These are phyloP conservation scores for Listrodromus nycthemerus DNA, from an alignment of 2,888 invertebrate genomes.

Conservation along the genomic window DNA sequence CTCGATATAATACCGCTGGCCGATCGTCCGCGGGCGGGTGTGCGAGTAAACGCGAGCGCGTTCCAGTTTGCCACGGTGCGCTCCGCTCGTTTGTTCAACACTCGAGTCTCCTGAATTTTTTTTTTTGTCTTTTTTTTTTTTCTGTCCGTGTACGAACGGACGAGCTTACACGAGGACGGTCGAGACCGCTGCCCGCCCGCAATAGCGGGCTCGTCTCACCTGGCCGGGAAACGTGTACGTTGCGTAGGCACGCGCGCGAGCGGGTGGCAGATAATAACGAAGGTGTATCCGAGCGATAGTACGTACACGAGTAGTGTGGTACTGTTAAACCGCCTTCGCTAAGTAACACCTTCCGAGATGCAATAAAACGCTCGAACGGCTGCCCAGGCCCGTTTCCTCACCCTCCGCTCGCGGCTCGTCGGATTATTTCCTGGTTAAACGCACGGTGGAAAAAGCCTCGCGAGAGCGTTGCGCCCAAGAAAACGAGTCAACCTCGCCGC, in stretches of 20 bases:
- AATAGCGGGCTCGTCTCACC: conserved; percentile 31
- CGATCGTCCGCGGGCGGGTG: conserved; percentile 25
- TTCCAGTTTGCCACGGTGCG: conserved; percentile 57
- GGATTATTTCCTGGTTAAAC: conserved; percentile 66
- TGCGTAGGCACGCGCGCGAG: conserved; percentile 59
- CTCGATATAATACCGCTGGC: conserved; percentile 7
- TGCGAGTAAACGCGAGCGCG: conserved; percentile 58
- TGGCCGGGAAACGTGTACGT: conserved; percentile 39
- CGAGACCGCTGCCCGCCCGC: conserved; percentile 19
- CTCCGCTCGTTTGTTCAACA: conserved; percentile 39
- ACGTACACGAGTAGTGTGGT: conserved; percentile 26
- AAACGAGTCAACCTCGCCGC: conserved; percentile 10
- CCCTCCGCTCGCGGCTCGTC: conserved; percentile 8
- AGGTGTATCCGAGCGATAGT: conserved; percentile 6
- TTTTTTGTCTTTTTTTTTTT: conserved; percentile 5
- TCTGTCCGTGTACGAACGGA: conserved; percentile 4
- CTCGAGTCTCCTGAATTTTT: conserved; percentile 19
- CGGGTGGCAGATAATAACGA: conserved; percentile 14
- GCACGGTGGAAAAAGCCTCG: conserved; percentile 38
- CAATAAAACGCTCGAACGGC: conserved; percentile 57
- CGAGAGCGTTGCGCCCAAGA: neutral
- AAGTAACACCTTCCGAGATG: conserved; percentile 63
- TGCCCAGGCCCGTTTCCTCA: conserved; percentile 40
- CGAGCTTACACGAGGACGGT: neutral
- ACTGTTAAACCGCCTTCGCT: conserved; percentile 63